phyloP scores from a whole-genome alignment of 2,888 invertebrate species.

The Athetis lepigone region DNA sequence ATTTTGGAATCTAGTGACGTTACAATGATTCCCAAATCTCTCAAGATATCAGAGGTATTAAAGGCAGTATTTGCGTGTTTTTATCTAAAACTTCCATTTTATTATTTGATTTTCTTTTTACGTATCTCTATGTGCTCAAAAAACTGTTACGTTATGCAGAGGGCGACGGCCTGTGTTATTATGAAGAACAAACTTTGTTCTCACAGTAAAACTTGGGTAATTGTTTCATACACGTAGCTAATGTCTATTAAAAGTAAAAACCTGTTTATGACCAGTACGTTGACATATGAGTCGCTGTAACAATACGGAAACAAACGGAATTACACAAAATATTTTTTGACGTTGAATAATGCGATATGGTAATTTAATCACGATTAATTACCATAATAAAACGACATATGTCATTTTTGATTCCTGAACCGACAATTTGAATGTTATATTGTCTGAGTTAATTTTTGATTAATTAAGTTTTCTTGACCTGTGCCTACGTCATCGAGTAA shows the following conservation, averaged over 20 bases:
- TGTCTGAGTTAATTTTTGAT: background rate
- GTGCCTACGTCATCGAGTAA: background rate
- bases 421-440: slow-evolving; percentile 2
- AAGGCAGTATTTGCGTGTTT: slow-evolving; percentile 4
- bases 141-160: slow-evolving; percentile 64
- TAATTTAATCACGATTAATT: slow-evolving; percentile 37
- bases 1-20: slow-evolving; percentile 5
- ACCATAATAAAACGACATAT: slow-evolving; percentile 29
- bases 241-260: slow-evolving; percentile 72
- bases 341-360: slow-evolving; percentile 35
- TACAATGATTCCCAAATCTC: slow-evolving; percentile 36
- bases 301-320: slow-evolving; percentile 58
- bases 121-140: slow-evolving; percentile 24
- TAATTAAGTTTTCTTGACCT: slow-evolving; percentile 15
- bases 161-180: slow-evolving; percentile 69
- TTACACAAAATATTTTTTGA: slow-evolving; percentile 38
- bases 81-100: slow-evolving; percentile 24
- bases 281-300: slow-evolving; percentile 59
- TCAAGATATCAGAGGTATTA: slow-evolving; percentile 19
- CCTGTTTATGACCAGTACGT: slow-evolving; percentile 68
- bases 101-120: slow-evolving; percentile 36
- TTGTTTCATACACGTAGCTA: slow-evolving; percentile 73
- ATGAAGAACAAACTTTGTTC: slow-evolving; percentile 73
- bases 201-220: slow-evolving; percentile 75
- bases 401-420: slow-evolving; percentile 12